These are phyloP conservation scores for Rhabdomys pumilio DNA, from an alignment of 2,797 vertebrate species.

Conservation along the genomic window DNA sequence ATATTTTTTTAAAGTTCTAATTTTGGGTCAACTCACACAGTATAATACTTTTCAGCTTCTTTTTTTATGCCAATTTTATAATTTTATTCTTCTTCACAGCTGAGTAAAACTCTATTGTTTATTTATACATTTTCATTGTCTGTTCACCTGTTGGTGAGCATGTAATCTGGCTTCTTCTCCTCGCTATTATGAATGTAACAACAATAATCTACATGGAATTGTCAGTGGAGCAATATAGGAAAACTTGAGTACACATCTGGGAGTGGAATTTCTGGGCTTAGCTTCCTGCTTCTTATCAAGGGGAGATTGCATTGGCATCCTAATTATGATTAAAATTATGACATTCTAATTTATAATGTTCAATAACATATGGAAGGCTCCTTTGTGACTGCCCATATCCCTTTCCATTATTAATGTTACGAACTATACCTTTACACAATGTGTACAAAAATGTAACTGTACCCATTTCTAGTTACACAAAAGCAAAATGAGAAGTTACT, in stretches of 20 bases:
- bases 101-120: background rate
- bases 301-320: background rate
- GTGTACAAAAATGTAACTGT: background rate
- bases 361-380: background rate
- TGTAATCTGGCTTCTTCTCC: background rate
- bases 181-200: background rate
- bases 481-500: background rate
- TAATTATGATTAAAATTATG: background rate
- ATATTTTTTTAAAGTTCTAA: background rate
- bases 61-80: background rate
- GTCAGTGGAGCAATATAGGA: background rate
- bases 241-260: background rate
- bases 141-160: background rate
- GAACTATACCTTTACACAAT: background rate
- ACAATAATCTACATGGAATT: background rate
- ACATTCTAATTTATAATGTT: background rate
- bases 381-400: background rate
- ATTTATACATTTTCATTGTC: background rate
- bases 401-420: background rate
- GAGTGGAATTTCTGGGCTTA: background rate
- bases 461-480: background rate
- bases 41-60: background rate
- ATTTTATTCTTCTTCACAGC: background rate
- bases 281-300: slow-evolving; percentile 2
- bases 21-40: background rate